Percentiles rank a stretch among this genome's conserved stretches.
These are phyloP conservation scores for Pantelozetes paolii DNA, from an alignment of 2,888 invertebrate genomes.

Conservation along the genomic window DNA sequence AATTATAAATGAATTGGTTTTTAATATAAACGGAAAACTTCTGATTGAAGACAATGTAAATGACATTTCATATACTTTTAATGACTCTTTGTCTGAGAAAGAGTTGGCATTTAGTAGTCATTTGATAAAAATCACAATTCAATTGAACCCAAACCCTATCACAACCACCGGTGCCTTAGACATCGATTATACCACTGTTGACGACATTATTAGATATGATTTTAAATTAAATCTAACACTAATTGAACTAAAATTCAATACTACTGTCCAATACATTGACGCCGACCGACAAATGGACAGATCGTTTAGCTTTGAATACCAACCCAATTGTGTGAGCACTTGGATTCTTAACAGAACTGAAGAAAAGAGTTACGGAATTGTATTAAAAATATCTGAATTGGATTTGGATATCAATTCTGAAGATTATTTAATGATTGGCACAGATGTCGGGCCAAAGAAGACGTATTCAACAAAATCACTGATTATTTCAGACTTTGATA, in stretches of 20 bases:
- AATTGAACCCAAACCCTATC: neutral
- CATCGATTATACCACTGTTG: neutral
- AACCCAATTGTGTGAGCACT: slow-evolving; percentile 8
- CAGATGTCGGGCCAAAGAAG: neutral
- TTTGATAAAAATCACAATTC: neutral
- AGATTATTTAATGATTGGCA: slow-evolving; percentile 2
- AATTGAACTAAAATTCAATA: neutral
- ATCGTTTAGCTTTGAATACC: neutral
- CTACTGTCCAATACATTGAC: neutral
- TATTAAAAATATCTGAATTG: neutral
- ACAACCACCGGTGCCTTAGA: neutral
- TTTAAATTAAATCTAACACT: neutral
- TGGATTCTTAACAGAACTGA: slow-evolving; percentile 21
- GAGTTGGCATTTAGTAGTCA: neutral
- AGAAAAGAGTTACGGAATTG: neutral
- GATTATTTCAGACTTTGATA: neutral
- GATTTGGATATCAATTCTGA: neutral
- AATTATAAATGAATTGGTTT: neutral
- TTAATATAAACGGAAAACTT: neutral
- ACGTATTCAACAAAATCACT: neutral
- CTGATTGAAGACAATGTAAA: neutral
- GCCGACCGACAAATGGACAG: neutral
- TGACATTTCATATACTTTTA: neutral
- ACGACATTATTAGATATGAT: neutral
- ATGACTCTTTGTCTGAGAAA: neutral